phyloP scores from a whole-genome alignment of 2,113 vertebrate species.

The cattle (Bos taurus) region DNA sequence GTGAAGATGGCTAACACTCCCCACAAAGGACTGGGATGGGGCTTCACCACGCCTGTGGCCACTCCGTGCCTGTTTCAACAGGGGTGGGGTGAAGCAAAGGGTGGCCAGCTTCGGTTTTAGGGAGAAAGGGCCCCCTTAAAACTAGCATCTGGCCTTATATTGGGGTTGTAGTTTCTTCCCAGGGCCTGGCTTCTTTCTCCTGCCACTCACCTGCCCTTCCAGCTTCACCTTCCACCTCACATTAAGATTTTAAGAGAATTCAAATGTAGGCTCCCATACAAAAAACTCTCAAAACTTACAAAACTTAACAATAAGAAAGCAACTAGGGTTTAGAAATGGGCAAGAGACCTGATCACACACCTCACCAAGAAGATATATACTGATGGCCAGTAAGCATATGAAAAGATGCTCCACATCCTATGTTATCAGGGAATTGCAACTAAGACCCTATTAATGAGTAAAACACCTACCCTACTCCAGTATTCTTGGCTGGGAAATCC shows the following conservation, averaged over 20 bases:
- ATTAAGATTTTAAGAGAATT: background rate
- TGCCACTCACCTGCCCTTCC: background rate
- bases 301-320: background rate
- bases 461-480: accelerated
- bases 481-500: background rate
- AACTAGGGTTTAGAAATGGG: background rate
- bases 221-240: background rate
- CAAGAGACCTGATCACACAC: background rate
- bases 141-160: background rate
- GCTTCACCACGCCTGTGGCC: too few relatives aligned
- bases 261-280: background rate
- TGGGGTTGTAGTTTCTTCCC: background rate
- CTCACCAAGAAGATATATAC: background rate
- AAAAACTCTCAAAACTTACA: background rate
- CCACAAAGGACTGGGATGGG: background rate
- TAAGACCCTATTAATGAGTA: background rate
- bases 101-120: accelerated
- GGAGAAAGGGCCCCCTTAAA: background rate
- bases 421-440: background rate
- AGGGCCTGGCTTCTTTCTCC: background rate
- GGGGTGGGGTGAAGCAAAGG: accelerated
- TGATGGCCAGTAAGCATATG: background rate
- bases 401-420: accelerated
- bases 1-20: background rate
- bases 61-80: background rate